Base-by-base conservation (phyloP, 2,888 invertebrate genomes). In the Meandrusa payeni region DNA sequence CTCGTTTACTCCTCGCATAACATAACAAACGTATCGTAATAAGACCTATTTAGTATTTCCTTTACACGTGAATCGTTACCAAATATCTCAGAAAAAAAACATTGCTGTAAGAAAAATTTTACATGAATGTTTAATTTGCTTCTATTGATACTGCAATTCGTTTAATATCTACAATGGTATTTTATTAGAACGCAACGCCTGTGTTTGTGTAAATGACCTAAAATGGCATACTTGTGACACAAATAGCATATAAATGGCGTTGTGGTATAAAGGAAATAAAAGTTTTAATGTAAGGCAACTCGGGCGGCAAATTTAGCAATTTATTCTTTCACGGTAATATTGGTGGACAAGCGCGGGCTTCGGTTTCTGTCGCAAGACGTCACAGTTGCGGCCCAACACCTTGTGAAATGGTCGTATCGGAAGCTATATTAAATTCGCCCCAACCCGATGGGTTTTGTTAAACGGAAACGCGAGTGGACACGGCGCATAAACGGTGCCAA, bases 321-420 rank as follows among this genome's bases (percentile, higher is more conserved):
- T 59, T 54, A 58, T 55, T 77, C 65, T 82, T 81, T 77, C 81
- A 66, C 62, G 64, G 66, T 61, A 60, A 61, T 56, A 61, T 61
- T 12, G 27, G 26, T 34, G 39, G 38, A 32, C 45, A 44, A 44
- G 32, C 15, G 38, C 27, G 23, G 28, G 44, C 51, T 31, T 13
- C 10, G 28, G 34, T 12, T 13, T 64, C 74, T 80, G 81, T 69
- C 77, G 82, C 75, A 79, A 82, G 74, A 67, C 54, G 43, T 38
- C 57, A 63, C 81, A 86, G 82, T 86, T 71, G 68, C 71, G 70
- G 67, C 61, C 70, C 58, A 63, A 63, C 73, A 69, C 64, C 86
- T 87, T 86, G 82, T 85, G 86, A 82, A 87, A 87, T 86, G 83
- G 82, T 82, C 79, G 86, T 83, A 75, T 80, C 76, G 59, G 68